These are phyloP conservation scores for Lophotis ruficrista DNA, from an alignment of 2,113 vertebrate genomes.

Conservation along the genomic window DNA sequence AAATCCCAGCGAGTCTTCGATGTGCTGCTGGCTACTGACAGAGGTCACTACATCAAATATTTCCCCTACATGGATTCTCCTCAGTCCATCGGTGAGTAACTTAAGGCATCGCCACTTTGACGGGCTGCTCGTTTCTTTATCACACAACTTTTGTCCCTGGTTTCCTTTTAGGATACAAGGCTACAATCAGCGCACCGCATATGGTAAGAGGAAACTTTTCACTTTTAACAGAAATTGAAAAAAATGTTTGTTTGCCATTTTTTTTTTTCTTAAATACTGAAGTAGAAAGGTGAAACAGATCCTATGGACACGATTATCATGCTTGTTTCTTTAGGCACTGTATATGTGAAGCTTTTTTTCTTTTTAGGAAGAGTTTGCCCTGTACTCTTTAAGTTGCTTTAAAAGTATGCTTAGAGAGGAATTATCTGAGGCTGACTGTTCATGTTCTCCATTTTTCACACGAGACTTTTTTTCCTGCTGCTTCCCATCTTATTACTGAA, in stretches of 20 bases:
- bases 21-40: conserved; percentile 86
- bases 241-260: neutral
- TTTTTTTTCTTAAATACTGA: neutral
- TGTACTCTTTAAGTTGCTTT: neutral
- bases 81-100: conserved; percentile 84
- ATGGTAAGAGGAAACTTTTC: conserved; percentile 80
- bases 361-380: neutral
- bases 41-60: conserved; percentile 83
- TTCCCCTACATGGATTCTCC: conserved; percentile 90
- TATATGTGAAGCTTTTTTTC: neutral
- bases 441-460: neutral
- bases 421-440: neutral
- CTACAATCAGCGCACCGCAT: conserved; percentile 92
- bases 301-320: rapidly evolving
- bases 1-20: conserved; percentile 82
- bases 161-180: conserved; percentile 83
- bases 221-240: neutral
- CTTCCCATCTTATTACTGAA: neutral
- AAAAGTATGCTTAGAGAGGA: neutral
- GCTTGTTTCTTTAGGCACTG: neutral
- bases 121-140: rapidly evolving
- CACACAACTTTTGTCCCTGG: rapidly evolving
- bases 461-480: neutral
- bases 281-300: neutral
- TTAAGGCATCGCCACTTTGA: rapidly evolving